These are phyloP conservation scores for Nematostella vectensis DNA, from an alignment of 92 coral and sea anemone species.

Conservation along the genomic window DNA sequence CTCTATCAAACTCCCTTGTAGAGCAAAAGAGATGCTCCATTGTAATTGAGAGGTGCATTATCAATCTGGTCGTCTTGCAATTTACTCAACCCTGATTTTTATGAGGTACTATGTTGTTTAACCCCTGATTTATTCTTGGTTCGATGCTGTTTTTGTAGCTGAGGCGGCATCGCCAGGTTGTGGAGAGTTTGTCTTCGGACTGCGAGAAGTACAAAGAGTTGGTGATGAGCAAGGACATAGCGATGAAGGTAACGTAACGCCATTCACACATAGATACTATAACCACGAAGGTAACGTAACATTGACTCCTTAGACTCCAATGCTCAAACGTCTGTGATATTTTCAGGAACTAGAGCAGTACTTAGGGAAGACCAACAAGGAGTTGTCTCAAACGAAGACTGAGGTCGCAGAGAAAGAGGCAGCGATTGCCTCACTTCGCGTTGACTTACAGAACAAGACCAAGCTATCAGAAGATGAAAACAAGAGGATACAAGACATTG, in stretches of 20 bases:
- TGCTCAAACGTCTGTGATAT: neutral
- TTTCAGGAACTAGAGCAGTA: constrained; percentile 64
- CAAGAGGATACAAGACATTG: constrained; percentile 35
- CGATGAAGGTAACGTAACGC: constrained; percentile 51
- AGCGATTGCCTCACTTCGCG: constrained; percentile 56
- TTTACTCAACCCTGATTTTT: too few species aligned
- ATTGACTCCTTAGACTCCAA: neutral
- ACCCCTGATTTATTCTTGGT: too few species aligned
- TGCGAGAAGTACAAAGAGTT: constrained; percentile 77
- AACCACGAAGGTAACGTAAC: neutral
- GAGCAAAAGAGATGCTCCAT: too few species aligned
- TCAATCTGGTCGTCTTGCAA: too few species aligned
- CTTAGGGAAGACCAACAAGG: constrained; percentile 40
- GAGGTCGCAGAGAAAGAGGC: constrained; percentile 88
- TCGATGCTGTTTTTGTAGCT: constrained; percentile 53
- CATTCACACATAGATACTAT: neutral
- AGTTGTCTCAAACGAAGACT: constrained; percentile 55
- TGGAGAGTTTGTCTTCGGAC: constrained; percentile 77
- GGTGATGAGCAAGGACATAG: constrained; percentile 75
- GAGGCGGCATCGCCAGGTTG: constrained; percentile 67
- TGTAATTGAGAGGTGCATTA: too few species aligned
- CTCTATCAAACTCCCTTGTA: too few species aligned
- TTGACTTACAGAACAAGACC: constrained; percentile 62
- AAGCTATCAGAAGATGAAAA: constrained; percentile 52
- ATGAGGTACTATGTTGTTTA: too few species aligned